A percentile compares a stretch with the other conserved stretches of the same genome.
These are phyloP conservation scores for Mus caroli DNA, from an alignment of 2,797 vertebrate species.

Conservation along the genomic window DNA sequence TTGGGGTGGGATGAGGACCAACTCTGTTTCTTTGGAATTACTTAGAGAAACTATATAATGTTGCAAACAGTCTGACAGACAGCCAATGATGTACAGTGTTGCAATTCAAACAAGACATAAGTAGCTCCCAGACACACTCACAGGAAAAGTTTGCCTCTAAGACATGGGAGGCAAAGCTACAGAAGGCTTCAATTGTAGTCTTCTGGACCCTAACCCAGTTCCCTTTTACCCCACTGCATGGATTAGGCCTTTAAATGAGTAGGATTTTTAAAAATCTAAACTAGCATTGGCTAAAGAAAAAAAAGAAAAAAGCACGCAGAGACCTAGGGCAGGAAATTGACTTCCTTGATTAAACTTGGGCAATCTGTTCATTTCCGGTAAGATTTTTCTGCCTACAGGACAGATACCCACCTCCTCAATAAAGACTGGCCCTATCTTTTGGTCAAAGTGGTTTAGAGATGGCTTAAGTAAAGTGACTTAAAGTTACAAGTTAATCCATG, in stretches of 20 bases:
- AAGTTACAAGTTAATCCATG: conserved; percentile 47
- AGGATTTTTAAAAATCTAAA: conserved; percentile 59
- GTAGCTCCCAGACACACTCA: not conserved
- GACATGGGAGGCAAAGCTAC: not conserved
- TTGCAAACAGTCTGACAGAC: not conserved
- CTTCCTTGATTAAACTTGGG: conserved; percentile 64
- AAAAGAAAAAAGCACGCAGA: conserved; percentile 54
- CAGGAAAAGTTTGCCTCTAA: not conserved
- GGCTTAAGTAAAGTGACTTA: conserved; percentile 65
- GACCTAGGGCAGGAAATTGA: conserved; percentile 31
- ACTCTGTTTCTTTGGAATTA: not conserved
- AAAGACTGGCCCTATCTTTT: conserved; percentile 63
- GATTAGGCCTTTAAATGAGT: conserved; percentile 6
- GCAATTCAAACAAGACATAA: not conserved
- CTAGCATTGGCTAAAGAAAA: conserved; percentile 30
- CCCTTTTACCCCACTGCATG: not conserved
- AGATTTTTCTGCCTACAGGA: conserved; percentile 69
- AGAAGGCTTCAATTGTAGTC: not conserved
- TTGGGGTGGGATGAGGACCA: not conserved
- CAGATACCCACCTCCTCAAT: conserved; percentile 45
- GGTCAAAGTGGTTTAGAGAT: conserved; percentile 53
- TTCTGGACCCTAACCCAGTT: not conserved
- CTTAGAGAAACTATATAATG: conserved; percentile 8
- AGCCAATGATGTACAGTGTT: fast-evolving
- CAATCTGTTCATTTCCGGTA: conserved; percentile 64